phyloP scores from a whole-genome alignment of 1,140 invertebrate genomes.

The Theocolax elegans region DNA sequence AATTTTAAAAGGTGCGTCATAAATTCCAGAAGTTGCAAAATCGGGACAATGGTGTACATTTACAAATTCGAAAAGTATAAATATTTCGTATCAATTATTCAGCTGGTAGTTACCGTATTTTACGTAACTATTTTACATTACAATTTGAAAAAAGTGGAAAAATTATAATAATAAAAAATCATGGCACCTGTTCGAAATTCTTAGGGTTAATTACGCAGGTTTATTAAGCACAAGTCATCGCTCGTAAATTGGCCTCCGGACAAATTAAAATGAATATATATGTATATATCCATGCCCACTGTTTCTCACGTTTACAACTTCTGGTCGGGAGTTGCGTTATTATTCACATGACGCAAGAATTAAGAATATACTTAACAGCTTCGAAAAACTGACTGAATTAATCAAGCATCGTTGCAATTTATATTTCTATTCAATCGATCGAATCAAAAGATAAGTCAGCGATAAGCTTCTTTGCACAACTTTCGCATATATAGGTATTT shows the following conservation, averaged over 20 bases:
- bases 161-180: no score
- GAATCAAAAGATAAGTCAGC: slow-evolving; percentile 11
- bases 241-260: slow-evolving; percentile 1
- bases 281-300: not conserved
- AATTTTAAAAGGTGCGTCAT: no score
- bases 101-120: no score
- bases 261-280: slow-evolving; percentile 15
- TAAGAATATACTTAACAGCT: not conserved
- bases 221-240: slow-evolving; percentile 9
- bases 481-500: slow-evolving; percentile 16
- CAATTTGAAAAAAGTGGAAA: no score
- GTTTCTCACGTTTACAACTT: slow-evolving; percentile 32
- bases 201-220: slow-evolving; percentile 10
- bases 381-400: slow-evolving; percentile 34
- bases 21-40: no score
- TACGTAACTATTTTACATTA: no score
- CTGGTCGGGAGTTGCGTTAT: slow-evolving; percentile 14
- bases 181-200: no score
- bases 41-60: no score
- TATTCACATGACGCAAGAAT: slow-evolving; percentile 33
- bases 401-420: slow-evolving; percentile 19
- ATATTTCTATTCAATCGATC: slow-evolving; percentile 23
- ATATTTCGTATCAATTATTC: no score
- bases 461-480: slow-evolving; percentile 16
- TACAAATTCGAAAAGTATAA: no score